Evolutionary conservation across 2,888 invertebrate species (phyloP), one percentile per base, ranked within the genome.

Genomic region (Cheilosia impressa): DNA sequence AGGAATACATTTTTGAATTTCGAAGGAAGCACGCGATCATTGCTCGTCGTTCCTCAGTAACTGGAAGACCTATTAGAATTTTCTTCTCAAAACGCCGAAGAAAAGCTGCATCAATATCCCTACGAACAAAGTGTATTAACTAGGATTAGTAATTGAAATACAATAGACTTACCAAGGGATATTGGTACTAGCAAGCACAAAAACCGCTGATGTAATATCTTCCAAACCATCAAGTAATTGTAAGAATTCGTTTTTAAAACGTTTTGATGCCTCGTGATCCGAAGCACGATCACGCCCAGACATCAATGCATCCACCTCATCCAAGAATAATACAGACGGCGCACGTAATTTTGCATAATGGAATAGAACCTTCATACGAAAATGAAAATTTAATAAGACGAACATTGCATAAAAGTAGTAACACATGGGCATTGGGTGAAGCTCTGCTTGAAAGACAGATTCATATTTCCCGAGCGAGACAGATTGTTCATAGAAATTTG

Each of bases 281-380:
- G 95, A 94, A 0, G 93, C 91, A 13, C 94, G 93, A 1, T 95
- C 94, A 2, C 94, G 93, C 75, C 93, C 93, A 2, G 96, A 95
- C 22, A 96, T 96, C 41, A 98, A 92, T 15, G 97, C 96, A 90
- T 98, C 98, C 77, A 98, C 94, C 92, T 98, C 98, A 90, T 98
- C 98, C 62, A 98, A 94, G 92, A 98, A 98, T 89, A 98, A 96
- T 10, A 97, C 96, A 0, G 98, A 96, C 0, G 98, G 98, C 0
- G 97, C 95, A 90, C 96, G 95, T 90, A 95, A 94, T 45, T 95
- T 94, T 0, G 98, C 98, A 92, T 98, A 93, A 88, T 98, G 97
- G 91, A 98, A 98, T 55, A 98, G 93, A 0, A 97, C 95, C 96
- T 96, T 88, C 72, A 53, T 7, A 69, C 22, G 50, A 41, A 55